Evolutionary conservation across 2,888 invertebrate species (phyloP), one percentile per base, ranked within the genome.

Genomic region (Caenorhabditis panamensis): DNA sequence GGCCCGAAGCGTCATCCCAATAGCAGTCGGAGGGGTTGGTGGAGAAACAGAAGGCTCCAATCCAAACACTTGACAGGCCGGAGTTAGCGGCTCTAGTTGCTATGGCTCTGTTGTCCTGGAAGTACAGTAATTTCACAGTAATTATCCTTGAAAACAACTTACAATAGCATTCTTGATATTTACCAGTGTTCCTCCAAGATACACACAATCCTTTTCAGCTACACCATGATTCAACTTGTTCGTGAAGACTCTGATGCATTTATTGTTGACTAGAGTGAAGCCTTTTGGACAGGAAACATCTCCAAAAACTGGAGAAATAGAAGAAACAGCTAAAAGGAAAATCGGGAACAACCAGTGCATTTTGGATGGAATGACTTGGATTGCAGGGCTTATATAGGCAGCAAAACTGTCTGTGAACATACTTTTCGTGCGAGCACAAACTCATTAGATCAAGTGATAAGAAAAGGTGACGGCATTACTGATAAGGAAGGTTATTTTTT

Each of bases 61-160:
- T 41, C 67, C 67, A 67, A 2, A 58, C n/a, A 1, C 11, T 26
- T 0, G 4, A 28, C 16, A 44, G 9, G 1, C 49, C 22, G 3
- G 67, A 31, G 31, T 16, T 49, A 0, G 67, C 67, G 16, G 47
- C 58, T 1, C 41, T 1, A n/a, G 13, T 47, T 0, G 26, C 2
- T 9, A 67, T 22, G 1, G 56, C 58, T n/a, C 66, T 54, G 56
- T 66, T 66, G 44, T 66, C 66, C 66, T 66, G 44, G 16, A 67
- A 47, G 0, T 9, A 24, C 2, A 1, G 22, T n/a, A 2, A 9
- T 4, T n/a, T 49, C 2, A 6, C 2, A 11, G 22, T 11, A 5
- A 5, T 16, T 16, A 16, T 41, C 5, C 5, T 9, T 9, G 2
- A 41, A 41, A 16, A 41, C 9, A 24, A 61, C 66, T 69, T 22